Evolutionary conservation across 2,113 vertebrate species (phyloP).

Genomic region (Cheirogaleus medius): DNA sequence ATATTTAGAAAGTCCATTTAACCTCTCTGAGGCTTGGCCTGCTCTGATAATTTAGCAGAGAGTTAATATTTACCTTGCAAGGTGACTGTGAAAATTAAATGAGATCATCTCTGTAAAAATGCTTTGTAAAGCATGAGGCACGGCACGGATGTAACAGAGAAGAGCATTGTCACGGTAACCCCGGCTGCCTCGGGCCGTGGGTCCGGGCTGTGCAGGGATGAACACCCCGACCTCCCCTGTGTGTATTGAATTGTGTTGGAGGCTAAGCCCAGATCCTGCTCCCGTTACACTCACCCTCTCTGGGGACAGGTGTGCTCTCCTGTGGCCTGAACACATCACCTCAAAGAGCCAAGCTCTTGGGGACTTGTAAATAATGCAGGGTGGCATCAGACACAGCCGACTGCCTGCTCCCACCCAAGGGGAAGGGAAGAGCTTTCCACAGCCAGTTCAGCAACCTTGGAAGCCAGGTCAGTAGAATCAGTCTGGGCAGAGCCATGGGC

Average conservation of each 20-base stretch:
- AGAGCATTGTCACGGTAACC: too few species aligned
- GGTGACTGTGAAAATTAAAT: background rate
- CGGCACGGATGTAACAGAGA: background rate
- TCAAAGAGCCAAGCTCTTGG: background rate
- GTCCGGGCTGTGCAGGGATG: background rate
- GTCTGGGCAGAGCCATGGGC: background rate
- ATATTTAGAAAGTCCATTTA: background rate
- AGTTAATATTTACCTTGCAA: background rate
- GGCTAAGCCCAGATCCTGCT: background rate
- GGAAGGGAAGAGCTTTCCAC: background rate
- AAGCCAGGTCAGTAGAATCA: background rate
- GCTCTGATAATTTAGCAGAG: background rate
- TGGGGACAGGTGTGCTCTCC: background rate
- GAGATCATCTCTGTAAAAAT: background rate
- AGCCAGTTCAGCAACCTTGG: background rate
- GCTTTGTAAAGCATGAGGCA: background rate
- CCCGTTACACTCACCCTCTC: background rate
- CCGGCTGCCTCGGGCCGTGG: accelerated
- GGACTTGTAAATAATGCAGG: background rate
- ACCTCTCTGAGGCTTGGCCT: background rate
- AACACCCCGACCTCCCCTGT: background rate
- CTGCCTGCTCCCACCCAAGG: background rate
- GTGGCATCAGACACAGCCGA: background rate
- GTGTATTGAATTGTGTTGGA: background rate
- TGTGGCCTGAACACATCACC: background rate